These are phyloP conservation scores for Littorina saxatilis DNA, from an alignment of 1,140 invertebrate species.

Conservation along the genomic window DNA sequence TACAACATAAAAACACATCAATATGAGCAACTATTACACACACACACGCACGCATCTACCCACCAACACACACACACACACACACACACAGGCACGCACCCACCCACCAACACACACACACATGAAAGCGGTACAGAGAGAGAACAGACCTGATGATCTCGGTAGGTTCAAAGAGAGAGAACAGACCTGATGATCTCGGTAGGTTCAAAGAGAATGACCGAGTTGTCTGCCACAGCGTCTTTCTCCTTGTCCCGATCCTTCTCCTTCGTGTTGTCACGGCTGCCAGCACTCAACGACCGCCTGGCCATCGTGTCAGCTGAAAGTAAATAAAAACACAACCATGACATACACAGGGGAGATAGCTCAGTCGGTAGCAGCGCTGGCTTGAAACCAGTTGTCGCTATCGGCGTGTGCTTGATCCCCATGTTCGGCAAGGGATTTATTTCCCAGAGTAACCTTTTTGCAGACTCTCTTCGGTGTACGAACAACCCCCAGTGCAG, in stretches of 20 bases:
- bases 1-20: not conserved
- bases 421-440: too few relatives aligned
- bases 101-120: too few relatives aligned
- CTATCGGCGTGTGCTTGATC: too few relatives aligned
- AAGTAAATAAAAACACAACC: constrained; percentile 67
- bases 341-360: not conserved
- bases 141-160: not conserved
- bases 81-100: too few relatives aligned
- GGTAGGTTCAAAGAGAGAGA: not conserved
- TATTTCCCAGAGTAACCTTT: too few relatives aligned
- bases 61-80: too few relatives aligned
- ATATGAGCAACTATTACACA: too few relatives aligned
- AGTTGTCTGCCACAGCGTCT: constrained; percentile 50
- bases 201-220: constrained; percentile 66
- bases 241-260: constrained; percentile 60
- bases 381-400: too few relatives aligned
- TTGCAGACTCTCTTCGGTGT: too few relatives aligned
- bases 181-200: constrained; percentile 64
- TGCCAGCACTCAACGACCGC: constrained; percentile 63
- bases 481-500: too few relatives aligned
- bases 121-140: not conserved
- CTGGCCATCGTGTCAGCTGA: constrained; percentile 72
- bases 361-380: too few relatives aligned
- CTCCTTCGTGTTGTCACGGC: constrained; percentile 55
- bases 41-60: too few relatives aligned